Evolutionary conservation across 2,113 vertebrate genomes (phyloP).

Genomic region (Urocynchramus pylzowi): DNA sequence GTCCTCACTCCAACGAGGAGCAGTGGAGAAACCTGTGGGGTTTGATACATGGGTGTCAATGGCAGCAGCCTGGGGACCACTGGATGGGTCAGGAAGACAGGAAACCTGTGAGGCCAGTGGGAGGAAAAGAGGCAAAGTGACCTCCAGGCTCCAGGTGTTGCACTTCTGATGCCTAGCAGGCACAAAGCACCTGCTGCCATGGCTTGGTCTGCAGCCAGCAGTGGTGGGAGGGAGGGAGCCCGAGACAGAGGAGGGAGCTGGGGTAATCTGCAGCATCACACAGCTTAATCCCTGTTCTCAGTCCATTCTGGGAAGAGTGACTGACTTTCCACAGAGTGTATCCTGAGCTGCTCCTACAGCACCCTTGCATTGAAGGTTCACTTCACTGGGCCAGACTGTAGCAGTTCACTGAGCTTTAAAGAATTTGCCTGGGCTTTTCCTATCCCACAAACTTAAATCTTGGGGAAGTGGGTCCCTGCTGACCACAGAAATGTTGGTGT

Average conservation of each 20-base stretch:
- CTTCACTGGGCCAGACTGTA: not conserved
- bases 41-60: fast-evolving
- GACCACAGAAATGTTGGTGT: not conserved
- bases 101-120: fast-evolving
- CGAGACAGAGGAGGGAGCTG: not conserved
- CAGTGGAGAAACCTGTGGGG: not conserved
- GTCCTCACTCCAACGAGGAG: not conserved
- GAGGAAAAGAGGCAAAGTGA: not conserved
- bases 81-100: not conserved
- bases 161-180: fast-evolving
- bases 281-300: not conserved
- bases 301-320: not conserved
- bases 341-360: fast-evolving
- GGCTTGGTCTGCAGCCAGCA: not conserved
- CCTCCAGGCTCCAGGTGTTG: not conserved
- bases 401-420: not conserved
- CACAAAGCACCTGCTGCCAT: not conserved
- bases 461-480: not conserved
- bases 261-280: not conserved
- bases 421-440: not conserved
- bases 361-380: not conserved
- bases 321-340: not conserved
- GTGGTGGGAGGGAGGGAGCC: not conserved
- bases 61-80: not conserved
- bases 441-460: not conserved